Base-by-base conservation (phyloP, 1,140 invertebrate species). In the Oedothorax gibbosus region DNA sequence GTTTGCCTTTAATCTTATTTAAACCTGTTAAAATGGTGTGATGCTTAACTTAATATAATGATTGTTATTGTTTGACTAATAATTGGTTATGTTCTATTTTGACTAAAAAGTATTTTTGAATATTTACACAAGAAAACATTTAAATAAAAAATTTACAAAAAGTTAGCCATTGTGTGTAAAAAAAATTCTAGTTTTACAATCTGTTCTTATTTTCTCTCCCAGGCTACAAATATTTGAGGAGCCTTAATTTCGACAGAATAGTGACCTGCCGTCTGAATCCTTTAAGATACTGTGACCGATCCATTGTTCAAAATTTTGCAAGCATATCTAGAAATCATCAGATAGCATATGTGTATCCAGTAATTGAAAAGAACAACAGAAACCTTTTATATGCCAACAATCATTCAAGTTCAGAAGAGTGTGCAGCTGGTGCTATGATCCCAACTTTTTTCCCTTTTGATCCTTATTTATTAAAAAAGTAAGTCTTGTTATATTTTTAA, bases 311-410 rank as follows among this genome's bases (percentile, higher is more conserved):
- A 87, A 94, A 94, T 35, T 99, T 99, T 91, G 95, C 96, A 2
- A 93, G 94, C 0, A 92, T 97, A 7, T 94, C 95, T 1, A 92
- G 95, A 87, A 93, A 93, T n/a, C 95, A 97, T 89, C 97, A 98
- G 89, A 91, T 98, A 66, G 96, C 95, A 7, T 98, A 98, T 90
- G 98, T 97, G 90, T 95, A 97, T 89, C 93, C 96, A 0, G 92
- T 98, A 66, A 95, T 98, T 57, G 96, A 98, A 88, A 93, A 94
- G 85, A 98, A 98, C 90, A 91, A 93, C 4, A 91, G 95, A 60
- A 93, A 92, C 18, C 92, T 92, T 49, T 68, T 84, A 14, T 83
- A 88, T 96, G 64, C 92, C 93, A 4, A 91, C 88, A 12, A 18
- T 65, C 15, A n/a, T 9, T 21, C 35, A 18, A 10, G 77, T 57